Base-by-base conservation (phyloP, 2,113 vertebrate species). In the Cephalopholis sonnerati region DNA sequence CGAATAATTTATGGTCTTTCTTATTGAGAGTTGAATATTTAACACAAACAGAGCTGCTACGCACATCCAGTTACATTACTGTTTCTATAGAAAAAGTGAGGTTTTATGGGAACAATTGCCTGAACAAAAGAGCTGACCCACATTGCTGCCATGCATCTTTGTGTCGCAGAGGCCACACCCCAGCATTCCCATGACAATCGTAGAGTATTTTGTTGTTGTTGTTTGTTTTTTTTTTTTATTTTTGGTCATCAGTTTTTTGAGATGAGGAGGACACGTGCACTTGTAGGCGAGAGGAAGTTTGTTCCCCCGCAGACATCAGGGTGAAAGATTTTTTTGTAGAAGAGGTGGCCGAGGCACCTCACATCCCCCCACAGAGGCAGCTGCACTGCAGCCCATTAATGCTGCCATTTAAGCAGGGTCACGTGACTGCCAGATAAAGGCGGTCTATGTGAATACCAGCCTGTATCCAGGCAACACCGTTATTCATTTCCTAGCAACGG, bases 401-500 rank as follows among this genome's bases (percentile, higher is more conserved):
- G 73, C 86, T 89, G 91, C 91, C 65, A 85, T 93, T 93, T 89
- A 92, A 87, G 85, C 82, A 24, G 70, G 76, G 74, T 82, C 92
- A 95, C 51, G 87, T 95, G 94, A 91, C 85, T 6, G 18, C 59
- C 76, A 87, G 90, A 95, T 94, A 93, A 93, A 93, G 90, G 90
- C 77, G 5, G 84, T 89, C 85, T 88, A 59, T 93, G 90, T 88
- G 89, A 89, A 90, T 87, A 87, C 91, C 72, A 15, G 82, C 66
- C 54, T 64, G 94, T 95, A 86, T 90, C 95, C 80, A 91, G 87
- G 94, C 94, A 95, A 95, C 94, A 74, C 72, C 22, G 27, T 84
- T 81, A 91, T 94, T 95, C 94, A 94, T 94, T 82, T 73, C 94
- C 84, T 92, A 94, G 93, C 93, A 94, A 93, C 93, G 64, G 75